Base-by-base conservation (phyloP, 1,140 invertebrate species). In the Drosophila nannoptera region DNA sequence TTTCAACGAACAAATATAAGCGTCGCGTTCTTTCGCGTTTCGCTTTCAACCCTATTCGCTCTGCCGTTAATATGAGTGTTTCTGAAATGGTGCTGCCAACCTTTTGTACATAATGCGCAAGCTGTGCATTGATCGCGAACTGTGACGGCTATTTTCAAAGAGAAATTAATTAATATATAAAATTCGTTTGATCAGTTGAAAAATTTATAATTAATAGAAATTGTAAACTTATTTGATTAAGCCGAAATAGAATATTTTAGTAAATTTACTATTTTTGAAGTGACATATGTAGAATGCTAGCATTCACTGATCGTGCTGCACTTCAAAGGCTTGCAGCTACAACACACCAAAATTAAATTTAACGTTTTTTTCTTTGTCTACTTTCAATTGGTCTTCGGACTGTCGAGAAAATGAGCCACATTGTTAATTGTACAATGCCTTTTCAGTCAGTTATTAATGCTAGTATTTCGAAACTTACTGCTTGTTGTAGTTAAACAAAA, bases 1-100 rank as follows among this genome's bases (percentile, higher is more conserved):
- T 48, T 49, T 58, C 36, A 75, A 46, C 61, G 53, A 53, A 70
- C 50, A 75, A 53, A 78, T 50, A 77, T 77, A 74, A 74, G 77
- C 77, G 77, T 77, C 73, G 77, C 77, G 69, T 80, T 73, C 48
- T 80, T 73, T 49, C 35, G 22, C 53, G 53, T 55, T 80, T 43
- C 36, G 52, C 65, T 76, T 81, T 75, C 46, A 65, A 75, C 77
- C 66, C 69, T 32, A 42, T 80, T 80, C 77, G 77, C 42, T 66
- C 53, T 60, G 55, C 56, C 52, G 67, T 67, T 49, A 68, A 59
- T 52, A 61, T 67, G 36, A 68, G 45, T 12, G 38, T 70, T 43
- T 59, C 66, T 43, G 11, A 54, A 36, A 12, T 9, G 32, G 49
- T 36, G 48, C 61, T 60, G 49, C 64, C 50, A 62, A 67, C 69